Evolutionary conservation across 2,797 vertebrate genomes (phyloP), one percentile per base, ranked within the genome.

Genomic region (Atherinosoma microstoma): DNA sequence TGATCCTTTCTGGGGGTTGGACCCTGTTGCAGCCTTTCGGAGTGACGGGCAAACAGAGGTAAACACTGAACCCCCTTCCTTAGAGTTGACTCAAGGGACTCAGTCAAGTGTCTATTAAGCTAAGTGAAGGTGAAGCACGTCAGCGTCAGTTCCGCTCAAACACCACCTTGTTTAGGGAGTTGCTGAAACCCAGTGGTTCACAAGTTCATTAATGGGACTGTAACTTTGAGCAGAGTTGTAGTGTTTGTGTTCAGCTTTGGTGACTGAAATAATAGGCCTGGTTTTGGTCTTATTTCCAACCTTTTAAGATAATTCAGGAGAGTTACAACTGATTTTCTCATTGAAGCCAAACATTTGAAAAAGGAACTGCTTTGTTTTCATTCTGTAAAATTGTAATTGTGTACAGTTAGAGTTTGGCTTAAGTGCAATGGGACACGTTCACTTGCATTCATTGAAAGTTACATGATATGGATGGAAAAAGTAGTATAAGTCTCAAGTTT

Each of bases 121-220:
- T 93, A 93, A 94, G 87, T 89, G 88, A 90, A 92, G 89, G 83
- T 91, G 92, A 94, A 89, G 85, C 83, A 77, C 86, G 83, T 93
- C 92, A 87, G 54, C 53, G 32, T 76, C 82, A 80, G 83, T 91
- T 93, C 90, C 73, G 64, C 84, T 93, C 79, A 91, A 93, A 89
- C 82, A 75, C 49, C 13, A 60, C 75, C 78, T 76, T 88, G 81
- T 89, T 90, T 81, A 70, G 82, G 60, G 78, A 84, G 67, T 30
- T 18, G 58, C 72, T 35, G 58, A 56, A 84, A 70, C 60, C 58
- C 56, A 49, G 0, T 24, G 67, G 86, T 89, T 91, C 84, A 86
- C 15, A 87, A 86, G 89, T 84, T 90, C 82, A 89, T 84, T 86
- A 85, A 76, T 45, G 38, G 63, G 80, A 70, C 54, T 38, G 40